phyloP scores from a whole-genome alignment of 2,797 vertebrate species.

The Channallabes apus region DNA sequence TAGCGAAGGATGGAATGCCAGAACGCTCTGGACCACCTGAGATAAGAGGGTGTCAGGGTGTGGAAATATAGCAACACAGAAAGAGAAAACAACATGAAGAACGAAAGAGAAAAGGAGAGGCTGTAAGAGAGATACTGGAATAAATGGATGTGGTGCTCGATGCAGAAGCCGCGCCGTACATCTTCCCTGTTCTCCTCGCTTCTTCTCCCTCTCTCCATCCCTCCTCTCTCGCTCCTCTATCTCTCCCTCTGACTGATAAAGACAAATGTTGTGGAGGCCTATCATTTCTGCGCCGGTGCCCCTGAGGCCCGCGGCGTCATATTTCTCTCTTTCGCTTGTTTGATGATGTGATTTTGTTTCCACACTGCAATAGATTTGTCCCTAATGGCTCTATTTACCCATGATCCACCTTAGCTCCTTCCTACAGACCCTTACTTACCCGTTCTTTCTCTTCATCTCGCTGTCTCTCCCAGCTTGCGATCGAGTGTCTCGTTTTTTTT shows the following conservation, averaged over 20 bases:
- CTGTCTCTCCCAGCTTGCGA: conserved; percentile 57
- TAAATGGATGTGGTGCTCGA: conserved; percentile 35
- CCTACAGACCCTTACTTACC: conserved; percentile 53
- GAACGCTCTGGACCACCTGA: conserved; percentile 25
- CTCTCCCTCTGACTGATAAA: conserved; percentile 74
- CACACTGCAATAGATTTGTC: conserved; percentile 84
- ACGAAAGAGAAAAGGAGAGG: background rate
- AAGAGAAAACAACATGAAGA: conserved; percentile 2
- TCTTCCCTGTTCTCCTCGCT: conserved; percentile 2
- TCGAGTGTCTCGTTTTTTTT: conserved; percentile 42
- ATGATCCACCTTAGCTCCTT: conserved; percentile 59
- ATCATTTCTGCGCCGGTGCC: conserved; percentile 72
- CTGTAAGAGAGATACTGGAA: conserved; percentile 16
- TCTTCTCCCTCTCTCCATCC: conserved; percentile 58
- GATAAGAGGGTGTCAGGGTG: conserved; percentile 19
- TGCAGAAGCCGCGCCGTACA: conserved; percentile 11
- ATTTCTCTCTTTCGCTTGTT: conserved; percentile 81
- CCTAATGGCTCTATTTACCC: conserved; percentile 84
- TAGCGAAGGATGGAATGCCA: conserved; percentile 22
- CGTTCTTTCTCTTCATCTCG: conserved; percentile 47
- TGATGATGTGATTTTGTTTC: conserved; percentile 85
- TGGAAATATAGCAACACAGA: background rate
- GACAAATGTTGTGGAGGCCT: conserved; percentile 80
- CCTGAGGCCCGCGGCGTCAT: conserved; percentile 73
- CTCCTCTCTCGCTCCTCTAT: conserved; percentile 57